A percentile compares a stretch with the other conserved stretches of the same genome.
Evolutionary conservation across 1,140 invertebrate species (phyloP).

Genomic region (Euwallacea fornicatus): DNA sequence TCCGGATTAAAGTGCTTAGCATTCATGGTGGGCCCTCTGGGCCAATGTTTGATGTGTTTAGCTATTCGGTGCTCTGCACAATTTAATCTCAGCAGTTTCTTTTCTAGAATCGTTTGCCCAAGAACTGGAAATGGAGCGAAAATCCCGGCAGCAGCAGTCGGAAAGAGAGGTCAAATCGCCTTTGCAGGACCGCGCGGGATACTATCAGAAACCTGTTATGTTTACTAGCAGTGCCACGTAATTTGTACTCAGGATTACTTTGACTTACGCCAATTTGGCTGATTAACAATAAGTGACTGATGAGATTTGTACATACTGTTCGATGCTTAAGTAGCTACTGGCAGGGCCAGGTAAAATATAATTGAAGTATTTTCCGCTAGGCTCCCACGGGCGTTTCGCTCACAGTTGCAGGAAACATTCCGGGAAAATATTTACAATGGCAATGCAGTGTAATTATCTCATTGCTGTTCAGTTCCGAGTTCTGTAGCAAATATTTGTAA

Average conservation of each 20-base stretch:
- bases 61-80: not conserved
- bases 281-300: too few relatives aligned
- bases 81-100: not conserved
- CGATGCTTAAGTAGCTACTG: too few relatives aligned
- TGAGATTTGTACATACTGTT: too few relatives aligned
- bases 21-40: constrained; percentile 17
- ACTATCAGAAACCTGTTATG: constrained; percentile 84
- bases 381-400: too few relatives aligned
- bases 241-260: constrained; percentile 39
- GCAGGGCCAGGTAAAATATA: too few relatives aligned
- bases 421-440: too few relatives aligned
- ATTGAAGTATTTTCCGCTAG: too few relatives aligned
- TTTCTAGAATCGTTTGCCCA: constrained; percentile 76
- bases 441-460: too few relatives aligned
- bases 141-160: constrained; percentile 73
- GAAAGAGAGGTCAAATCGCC: constrained; percentile 84
- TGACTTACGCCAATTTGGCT: too few relatives aligned
- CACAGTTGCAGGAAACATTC: too few relatives aligned
- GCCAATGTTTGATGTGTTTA: not conserved
- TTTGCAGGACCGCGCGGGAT: constrained; percentile 74
- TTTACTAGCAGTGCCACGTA: constrained; percentile 81
- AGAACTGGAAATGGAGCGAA: constrained; percentile 82
- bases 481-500: too few relatives aligned
- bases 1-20: constrained; percentile 25
- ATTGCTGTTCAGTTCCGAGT: too few relatives aligned